A percentile compares a stretch with the other conserved stretches of the same genome.
Conservation (phyloP, 2,888 invertebrate genomes). For the Peribatodes rhomboidaria region DNA sequence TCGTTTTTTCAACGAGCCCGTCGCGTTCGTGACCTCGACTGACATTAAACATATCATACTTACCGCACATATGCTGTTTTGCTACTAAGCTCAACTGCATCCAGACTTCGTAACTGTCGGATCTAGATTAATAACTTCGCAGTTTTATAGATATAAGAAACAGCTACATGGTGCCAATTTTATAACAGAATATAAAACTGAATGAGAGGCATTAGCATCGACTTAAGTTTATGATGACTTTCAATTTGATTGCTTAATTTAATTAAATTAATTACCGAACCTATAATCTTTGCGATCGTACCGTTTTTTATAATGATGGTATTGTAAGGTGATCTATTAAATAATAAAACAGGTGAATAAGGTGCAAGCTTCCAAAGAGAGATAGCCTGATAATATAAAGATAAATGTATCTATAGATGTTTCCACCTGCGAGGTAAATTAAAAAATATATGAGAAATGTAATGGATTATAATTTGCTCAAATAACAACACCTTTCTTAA, state of each 20-base stretch:
- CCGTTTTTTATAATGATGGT: not conserved
- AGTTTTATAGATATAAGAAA: not conserved
- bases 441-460: not conserved
- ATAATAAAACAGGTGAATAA: constrained; percentile 15
- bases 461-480: not conserved
- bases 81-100: constrained; percentile 13
- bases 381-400: constrained; percentile 11
- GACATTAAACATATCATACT: constrained; percentile 73
- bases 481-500: too few relatives aligned
- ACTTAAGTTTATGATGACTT: constrained; percentile 1
- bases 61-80: constrained; percentile 66
- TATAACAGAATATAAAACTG: not conserved
- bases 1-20: constrained; percentile 72
- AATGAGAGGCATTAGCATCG: not conserved
- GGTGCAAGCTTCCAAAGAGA: not conserved
- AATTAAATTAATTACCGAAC: not conserved
- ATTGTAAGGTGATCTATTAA: constrained; percentile 11
- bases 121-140: not conserved
- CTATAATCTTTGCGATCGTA: not conserved
- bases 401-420: not conserved
- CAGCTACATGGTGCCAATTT: constrained; percentile 3
- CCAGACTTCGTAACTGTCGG: not conserved
- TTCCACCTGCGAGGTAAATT: not conserved
- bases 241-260: not conserved
- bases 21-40: constrained; percentile 79